These are phyloP conservation scores for Calcarius lapponicus DNA, from an alignment of 2,797 vertebrate genomes.

Conservation along the genomic window DNA sequence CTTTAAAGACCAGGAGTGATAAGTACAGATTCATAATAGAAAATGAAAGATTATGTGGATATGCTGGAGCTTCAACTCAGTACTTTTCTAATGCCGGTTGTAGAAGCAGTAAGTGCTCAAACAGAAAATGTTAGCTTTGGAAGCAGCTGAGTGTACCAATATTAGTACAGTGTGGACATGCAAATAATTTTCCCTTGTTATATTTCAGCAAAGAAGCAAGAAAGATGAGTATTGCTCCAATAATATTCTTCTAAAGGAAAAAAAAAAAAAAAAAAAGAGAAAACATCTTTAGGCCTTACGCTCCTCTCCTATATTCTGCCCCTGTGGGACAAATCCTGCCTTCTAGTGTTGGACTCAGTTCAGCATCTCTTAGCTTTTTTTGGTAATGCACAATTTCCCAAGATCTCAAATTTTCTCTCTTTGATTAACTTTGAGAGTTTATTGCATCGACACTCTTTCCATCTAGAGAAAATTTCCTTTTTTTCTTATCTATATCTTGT, in stretches of 20 bases:
- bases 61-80: not conserved
- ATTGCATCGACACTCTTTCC: not conserved
- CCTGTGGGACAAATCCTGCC: not conserved
- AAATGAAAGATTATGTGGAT: not conserved
- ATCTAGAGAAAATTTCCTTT: not conserved
- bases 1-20: not conserved
- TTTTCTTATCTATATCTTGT: not conserved
- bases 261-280: no score
- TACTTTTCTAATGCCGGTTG: not conserved
- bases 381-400: not conserved
- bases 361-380: not conserved
- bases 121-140: not conserved
- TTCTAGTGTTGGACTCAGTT: no score
- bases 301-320: not conserved
- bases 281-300: accelerated
- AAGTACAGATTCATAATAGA: not conserved
- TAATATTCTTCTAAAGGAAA: not conserved
- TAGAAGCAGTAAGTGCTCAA: not conserved
- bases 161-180: not conserved
- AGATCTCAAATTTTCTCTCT: not conserved
- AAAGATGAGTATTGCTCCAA: not conserved
- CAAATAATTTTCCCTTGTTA: not conserved
- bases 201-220: not conserved
- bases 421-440: not conserved
- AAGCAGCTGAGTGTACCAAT: not conserved